A percentile compares a stretch with the other conserved stretches of the same genome.
These are phyloP conservation scores for Diadegma fenestrale DNA, from an alignment of 2,888 invertebrate genomes.

Conservation along the genomic window DNA sequence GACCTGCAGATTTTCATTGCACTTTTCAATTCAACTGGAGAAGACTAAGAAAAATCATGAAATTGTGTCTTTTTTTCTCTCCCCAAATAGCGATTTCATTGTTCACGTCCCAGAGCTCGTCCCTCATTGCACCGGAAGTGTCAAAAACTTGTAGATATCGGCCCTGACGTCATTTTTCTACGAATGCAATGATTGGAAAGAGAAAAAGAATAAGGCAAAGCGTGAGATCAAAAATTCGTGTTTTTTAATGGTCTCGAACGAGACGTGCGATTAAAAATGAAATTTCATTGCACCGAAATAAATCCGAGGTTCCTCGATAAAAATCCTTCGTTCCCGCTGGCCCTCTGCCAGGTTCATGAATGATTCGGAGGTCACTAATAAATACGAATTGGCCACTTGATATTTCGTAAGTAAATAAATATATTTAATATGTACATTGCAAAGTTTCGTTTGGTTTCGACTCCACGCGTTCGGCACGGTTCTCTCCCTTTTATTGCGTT, in stretches of 20 bases:
- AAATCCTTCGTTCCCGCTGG: background rate
- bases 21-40: no score
- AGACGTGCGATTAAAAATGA: background rate
- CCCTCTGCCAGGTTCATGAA: background rate
- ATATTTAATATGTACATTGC: conserved; percentile 69
- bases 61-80: no score
- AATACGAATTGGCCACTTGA: background rate
- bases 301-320: background rate
- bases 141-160: background rate
- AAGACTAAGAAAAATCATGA: no score
- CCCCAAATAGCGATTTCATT: no score
- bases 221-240: conserved; percentile 37
- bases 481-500: background rate
- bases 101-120: no score
- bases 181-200: background rate
- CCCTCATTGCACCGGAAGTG: background rate
- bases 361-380: conserved; percentile 4
- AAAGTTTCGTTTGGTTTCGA: conserved; percentile 59
- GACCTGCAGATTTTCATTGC: no score
- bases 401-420: conserved; percentile 78
- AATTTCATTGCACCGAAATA: conserved; percentile 4
- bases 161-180: background rate
- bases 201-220: background rate
- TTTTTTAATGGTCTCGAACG: background rate
- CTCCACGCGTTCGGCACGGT: background rate